Base-by-base conservation (phyloP, 2,888 invertebrate genomes). In the Lagria hirta region DNA sequence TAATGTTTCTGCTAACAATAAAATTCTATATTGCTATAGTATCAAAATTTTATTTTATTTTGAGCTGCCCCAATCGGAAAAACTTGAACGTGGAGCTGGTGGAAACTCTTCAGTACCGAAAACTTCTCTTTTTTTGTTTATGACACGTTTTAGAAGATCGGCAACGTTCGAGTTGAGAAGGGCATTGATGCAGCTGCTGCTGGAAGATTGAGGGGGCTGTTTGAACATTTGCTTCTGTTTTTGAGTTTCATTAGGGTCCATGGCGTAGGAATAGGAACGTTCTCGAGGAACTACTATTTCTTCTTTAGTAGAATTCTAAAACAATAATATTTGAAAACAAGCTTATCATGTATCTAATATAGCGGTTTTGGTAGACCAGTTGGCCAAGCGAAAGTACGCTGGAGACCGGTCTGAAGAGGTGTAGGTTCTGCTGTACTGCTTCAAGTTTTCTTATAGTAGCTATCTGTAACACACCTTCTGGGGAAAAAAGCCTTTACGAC, bases 181-280 rank as follows among this genome's bases (percentile, higher is more conserved):
- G 2, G 68, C 70, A 43, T 72, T 71, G 33, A 73, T 70, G 49
- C 71, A 72, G 50, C 70, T 71, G 20, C 62, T 69, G 41, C 68
- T 66, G 15, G 62, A 61, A n/a, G 65, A 64, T 35, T 64, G 65
- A 7, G 62, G 54, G 3, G 58, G 50, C 12, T 54, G 52, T 37
- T 64, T 61, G 8, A 64, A 30, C 22, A 61, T 36, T 28, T 62
- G 61, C 48, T 66, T 67, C 42, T 64, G 67, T 43, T 58, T 61
- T 37, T 64, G 62, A 13, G 66, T 46, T 13, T 69, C 66, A 41
- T 64, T 62, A 3, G 62, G 48, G 13, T 64, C 64, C 14, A 61
- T 50, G 2, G 57, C 61, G 49, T 65, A 69, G 3, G 68, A 68
- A 28, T 58, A 64, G 0, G 65, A 64, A 21, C 70, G 58, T 48